Evolutionary conservation across 53 echinoderm and acorn worm genomes (phyloP).

Genomic region (Mesocentrotus franciscanus): DNA sequence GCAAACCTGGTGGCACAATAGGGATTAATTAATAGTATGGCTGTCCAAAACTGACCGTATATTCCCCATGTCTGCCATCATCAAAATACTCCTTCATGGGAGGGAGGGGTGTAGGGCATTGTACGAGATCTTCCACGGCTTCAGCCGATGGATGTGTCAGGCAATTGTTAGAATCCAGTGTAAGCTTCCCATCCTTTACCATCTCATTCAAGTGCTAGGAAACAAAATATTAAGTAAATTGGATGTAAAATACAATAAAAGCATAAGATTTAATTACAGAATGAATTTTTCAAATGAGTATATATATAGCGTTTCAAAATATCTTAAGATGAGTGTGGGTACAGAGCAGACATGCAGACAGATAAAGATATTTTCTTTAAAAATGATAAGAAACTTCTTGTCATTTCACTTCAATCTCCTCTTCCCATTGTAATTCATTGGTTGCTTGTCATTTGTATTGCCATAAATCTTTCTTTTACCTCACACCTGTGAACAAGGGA

Average conservation of each 20-base stretch:
- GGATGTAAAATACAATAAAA: not conserved
- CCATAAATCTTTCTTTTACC: too few species aligned
- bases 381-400: not conserved
- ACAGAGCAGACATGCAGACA: not conserved
- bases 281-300: not conserved
- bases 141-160: constrained; percentile 87
- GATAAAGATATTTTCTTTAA: not conserved
- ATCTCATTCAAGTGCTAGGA: constrained; percentile 95
- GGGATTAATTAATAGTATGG: not conserved
- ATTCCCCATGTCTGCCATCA: constrained; percentile 77
- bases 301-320: not conserved
- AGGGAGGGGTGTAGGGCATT: constrained; percentile 65
- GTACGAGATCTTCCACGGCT: constrained; percentile 78
- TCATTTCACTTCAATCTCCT: too few species aligned
- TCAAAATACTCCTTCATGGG: constrained; percentile 91
- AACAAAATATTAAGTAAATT: not conserved
- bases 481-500: too few species aligned
- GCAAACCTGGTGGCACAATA: too few species aligned
- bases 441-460: too few species aligned
- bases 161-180: constrained; percentile 75
- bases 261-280: not conserved
- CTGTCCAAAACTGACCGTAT: constrained; percentile 6
- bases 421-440: too few species aligned
- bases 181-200: constrained; percentile 90
- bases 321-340: not conserved